phyloP scores from a whole-genome alignment of 2,797 vertebrate genomes.

The Acrossocheilus fasciatus region DNA sequence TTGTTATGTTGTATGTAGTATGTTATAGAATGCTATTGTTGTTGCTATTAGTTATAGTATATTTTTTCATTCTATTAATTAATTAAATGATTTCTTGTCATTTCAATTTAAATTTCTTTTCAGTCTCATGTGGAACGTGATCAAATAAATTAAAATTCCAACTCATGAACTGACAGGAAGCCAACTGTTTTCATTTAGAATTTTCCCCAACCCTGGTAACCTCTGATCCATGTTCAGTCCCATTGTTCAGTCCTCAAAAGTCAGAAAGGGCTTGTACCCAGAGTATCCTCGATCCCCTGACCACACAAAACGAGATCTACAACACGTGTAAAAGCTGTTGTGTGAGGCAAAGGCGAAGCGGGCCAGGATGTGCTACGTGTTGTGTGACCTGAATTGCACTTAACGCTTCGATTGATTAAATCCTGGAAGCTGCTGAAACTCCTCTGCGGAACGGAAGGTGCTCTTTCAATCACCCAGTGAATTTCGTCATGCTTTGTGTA shows the following conservation, averaged over 20 bases:
- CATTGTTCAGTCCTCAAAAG: neutral
- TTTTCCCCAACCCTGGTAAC: neutral
- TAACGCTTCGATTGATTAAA: constrained; percentile 54
- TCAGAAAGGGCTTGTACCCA: neutral
- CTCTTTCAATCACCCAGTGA: constrained; percentile 48
- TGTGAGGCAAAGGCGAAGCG: constrained; percentile 17
- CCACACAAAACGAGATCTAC: constrained; percentile 3
- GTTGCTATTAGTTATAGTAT: neutral
- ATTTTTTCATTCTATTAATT: neutral
- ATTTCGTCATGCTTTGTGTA: constrained; percentile 52
- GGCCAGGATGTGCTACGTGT: constrained; percentile 36
- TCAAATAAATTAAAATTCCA: neutral
- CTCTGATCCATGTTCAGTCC: neutral
- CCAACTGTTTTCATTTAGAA: neutral
- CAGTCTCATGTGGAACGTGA: neutral
- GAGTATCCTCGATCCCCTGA: constrained; percentile 3
- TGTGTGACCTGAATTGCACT: constrained; percentile 47
- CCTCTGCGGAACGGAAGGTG: constrained; percentile 33
- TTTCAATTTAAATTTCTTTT: neutral
- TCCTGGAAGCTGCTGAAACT: constrained; percentile 42
- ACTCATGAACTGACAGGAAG: neutral
- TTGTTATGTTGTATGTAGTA: no score
- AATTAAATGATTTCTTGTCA: neutral
- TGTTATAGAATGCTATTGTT: neutral
- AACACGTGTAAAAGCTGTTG: constrained; percentile 44